Base-by-base conservation (phyloP, 1,140 invertebrate species). In the Diorhabda carinulata region DNA sequence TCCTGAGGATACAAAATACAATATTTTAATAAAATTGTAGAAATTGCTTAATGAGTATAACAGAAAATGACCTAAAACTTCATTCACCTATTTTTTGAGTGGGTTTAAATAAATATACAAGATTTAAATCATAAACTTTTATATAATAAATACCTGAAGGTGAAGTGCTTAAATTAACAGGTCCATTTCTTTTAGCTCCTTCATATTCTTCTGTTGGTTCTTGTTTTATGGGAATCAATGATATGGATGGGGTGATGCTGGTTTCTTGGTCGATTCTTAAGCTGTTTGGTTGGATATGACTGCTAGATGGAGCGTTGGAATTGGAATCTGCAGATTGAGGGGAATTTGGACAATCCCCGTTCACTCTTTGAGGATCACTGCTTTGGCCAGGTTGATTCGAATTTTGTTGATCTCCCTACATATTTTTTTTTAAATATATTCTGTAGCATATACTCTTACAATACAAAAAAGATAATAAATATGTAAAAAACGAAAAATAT, bases 221-320 rank as follows among this genome's bases (percentile, higher is more conserved):
- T 84, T 93, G 92, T 80, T 93, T 93, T 70, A 93, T 93, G 61
- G 91, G 91, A 82, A 93, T 93, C n/a, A 93, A 81, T 25, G 91
- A 92, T 71, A 93, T 92, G 10, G 91, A 92, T 5, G 91, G 92
- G 71, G 91, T 93, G 74, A 92, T 92, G 78, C 83, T 87, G 66
- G 83, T 84, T 76, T 85, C 84, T 69, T 79, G 78, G 45, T 80
- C 78, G 58, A 77, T 83, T 69, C 77, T 68, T 76, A 74, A 71
- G 77, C 79, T 72, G 81, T 79, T 74, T 77, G 77, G 72, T 80
- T 81, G 77, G 66, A 76, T 78, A 65, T 86, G 83, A 72, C 89
- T 91, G 78, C 89, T 90, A 67, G 87, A 88, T 25, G 90, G 87
- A 57, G 89, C 86, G 61, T 91, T 91, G 60, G 87, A 88, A 73